A percentile compares a stretch with the other conserved stretches of the same genome.
phyloP scores from a whole-genome alignment of 2,888 invertebrate species.

The Meiosimyza platycephala region DNA sequence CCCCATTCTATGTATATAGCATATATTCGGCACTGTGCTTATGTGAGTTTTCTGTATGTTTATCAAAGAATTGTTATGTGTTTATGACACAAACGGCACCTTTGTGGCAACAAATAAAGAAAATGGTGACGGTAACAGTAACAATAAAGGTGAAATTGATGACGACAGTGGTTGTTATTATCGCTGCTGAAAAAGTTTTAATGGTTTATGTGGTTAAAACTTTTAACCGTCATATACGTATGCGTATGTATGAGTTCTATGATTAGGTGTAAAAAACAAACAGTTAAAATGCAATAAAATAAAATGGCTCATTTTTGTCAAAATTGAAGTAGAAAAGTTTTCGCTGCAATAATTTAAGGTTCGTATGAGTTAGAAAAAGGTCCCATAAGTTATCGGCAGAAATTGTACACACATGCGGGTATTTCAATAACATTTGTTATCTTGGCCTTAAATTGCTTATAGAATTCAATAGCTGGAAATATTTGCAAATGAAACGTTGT shows the following conservation, averaged over 20 bases:
- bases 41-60: conserved; percentile 7
- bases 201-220: conserved; percentile 28
- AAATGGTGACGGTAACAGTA: neutral
- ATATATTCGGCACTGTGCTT: neutral
- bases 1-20: too few relatives aligned
- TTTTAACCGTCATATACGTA: conserved; percentile 24
- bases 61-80: conserved; percentile 23
- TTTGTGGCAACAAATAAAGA: conserved; percentile 12
- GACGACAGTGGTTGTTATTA: neutral
- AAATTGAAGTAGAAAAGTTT: conserved; percentile 25
- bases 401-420: too few relatives aligned
- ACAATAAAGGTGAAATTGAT: neutral
- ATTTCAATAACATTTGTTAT: too few relatives aligned
- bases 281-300: conserved; percentile 22
- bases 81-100: conserved; percentile 32
- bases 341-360: neutral
- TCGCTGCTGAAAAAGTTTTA: conserved; percentile 21
- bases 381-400: too few relatives aligned
- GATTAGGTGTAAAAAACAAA: conserved; percentile 28
- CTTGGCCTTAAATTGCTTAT: too few relatives aligned
- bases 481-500: too few relatives aligned
- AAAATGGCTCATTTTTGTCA: conserved; percentile 25
- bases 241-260: neutral
- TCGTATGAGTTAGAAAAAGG: too few relatives aligned
- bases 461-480: too few relatives aligned